Percentiles rank a stretch among this genome's conserved stretches.
phyloP scores from a whole-genome alignment of 2,888 invertebrate species.

The Macrophya alboannulata region DNA sequence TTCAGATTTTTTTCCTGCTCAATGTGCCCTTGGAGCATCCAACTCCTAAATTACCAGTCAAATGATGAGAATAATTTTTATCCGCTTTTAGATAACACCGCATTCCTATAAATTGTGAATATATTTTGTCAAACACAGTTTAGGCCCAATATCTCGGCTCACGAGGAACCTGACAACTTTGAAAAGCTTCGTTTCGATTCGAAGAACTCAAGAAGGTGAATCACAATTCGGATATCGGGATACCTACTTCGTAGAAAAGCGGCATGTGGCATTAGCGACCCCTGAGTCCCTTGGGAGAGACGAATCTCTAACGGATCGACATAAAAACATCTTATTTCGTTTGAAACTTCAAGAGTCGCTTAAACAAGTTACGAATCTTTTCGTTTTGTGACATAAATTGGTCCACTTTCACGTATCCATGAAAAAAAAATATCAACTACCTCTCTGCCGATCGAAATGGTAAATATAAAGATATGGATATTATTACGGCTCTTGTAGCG shows the following conservation, averaged over 20 bases:
- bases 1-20: too few relatives aligned
- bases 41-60: too few relatives aligned
- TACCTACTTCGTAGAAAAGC: neutral
- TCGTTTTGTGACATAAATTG: slow-evolving; percentile 16
- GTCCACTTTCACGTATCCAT: neutral
- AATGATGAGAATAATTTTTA: too few relatives aligned
- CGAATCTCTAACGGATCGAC: slow-evolving; percentile 36
- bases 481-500: neutral
- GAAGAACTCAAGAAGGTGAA: neutral
- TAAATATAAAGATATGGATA: neutral
- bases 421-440: neutral
- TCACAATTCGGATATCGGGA: neutral
- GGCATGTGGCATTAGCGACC: neutral
- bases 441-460: neutral
- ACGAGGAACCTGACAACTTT: neutral
- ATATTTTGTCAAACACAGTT: neutral
- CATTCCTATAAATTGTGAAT: neutral
- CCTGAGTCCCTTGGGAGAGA: slow-evolving; percentile 2
- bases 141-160: neutral
- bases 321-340: slow-evolving; percentile 39
- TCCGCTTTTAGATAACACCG: neutral
- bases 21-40: too few relatives aligned
- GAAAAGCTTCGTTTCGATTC: neutral
- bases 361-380: neutral
- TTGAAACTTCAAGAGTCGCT: slow-evolving; percentile 8